Conservation (phyloP, 1,140 invertebrate species). For the Callitettix versicolor region DNA sequence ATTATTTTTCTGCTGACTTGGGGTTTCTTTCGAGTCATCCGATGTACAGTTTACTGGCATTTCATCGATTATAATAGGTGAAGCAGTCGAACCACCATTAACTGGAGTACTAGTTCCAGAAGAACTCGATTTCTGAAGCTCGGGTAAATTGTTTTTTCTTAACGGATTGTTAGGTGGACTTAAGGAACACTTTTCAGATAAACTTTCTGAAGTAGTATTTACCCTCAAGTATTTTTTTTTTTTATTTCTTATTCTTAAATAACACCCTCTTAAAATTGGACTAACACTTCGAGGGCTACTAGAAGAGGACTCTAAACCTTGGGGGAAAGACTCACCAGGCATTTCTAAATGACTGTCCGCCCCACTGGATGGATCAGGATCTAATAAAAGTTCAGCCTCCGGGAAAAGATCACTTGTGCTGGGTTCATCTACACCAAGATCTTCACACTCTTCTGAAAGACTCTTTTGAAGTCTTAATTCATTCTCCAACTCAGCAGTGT, state of each 20-base stretch:
- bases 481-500: conserved; percentile 38
- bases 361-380: conserved; percentile 38
- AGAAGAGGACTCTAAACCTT: conserved; percentile 18
- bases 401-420: conserved; percentile 66
- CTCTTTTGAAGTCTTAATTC: conserved; percentile 51
- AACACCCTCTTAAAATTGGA: neutral
- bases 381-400: conserved; percentile 58
- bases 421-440: conserved; percentile 62
- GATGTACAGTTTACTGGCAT: conserved; percentile 2
- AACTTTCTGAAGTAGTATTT: neutral
- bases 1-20: neutral
- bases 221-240: neutral
- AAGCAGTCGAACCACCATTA: conserved; percentile 1
- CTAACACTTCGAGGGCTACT: conserved; percentile 13
- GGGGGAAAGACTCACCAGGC: conserved; percentile 14
- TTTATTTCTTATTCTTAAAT: neutral
- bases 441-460: conserved; percentile 63
- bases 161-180: neutral
- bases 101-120: conserved; percentile 3
- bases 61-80: conserved; percentile 1
- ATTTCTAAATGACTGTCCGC: conserved; percentile 16
- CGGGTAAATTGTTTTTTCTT: neutral
- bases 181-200: neutral
- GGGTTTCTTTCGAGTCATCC: conserved; percentile 1
- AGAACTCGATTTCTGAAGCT: conserved; percentile 7